phyloP scores from a whole-genome alignment of 2,797 vertebrate species.

The Todus mexicanus region DNA sequence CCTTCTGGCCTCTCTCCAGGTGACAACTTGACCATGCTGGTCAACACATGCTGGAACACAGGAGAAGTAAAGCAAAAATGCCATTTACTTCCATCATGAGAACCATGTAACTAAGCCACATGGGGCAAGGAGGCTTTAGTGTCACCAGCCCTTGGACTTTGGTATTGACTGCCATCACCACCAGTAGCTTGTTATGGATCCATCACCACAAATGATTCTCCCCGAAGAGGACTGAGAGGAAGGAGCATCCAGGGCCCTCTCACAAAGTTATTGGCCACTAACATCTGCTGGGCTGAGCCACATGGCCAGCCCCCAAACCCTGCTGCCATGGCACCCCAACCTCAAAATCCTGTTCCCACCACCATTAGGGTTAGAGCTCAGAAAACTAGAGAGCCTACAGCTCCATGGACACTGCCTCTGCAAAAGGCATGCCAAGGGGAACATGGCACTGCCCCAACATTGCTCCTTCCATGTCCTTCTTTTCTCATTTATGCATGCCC shows the following conservation, averaged over 20 bases:
- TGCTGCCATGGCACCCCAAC: no score
- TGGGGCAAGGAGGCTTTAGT: not conserved
- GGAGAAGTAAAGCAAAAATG: not conserved
- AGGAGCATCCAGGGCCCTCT: not conserved
- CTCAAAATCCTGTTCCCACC: no score
- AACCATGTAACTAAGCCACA: fast-evolving
- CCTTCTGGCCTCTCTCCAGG: not conserved
- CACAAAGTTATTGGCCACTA: not conserved
- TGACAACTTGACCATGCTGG: not conserved
- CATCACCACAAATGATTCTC: not conserved
- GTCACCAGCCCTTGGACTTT: not conserved
- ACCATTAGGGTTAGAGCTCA: no score
- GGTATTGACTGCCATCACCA: not conserved
- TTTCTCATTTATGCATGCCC: no score
- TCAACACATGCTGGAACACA: not conserved
- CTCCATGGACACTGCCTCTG: no score
- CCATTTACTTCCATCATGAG: not conserved
- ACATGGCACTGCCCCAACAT: no score
- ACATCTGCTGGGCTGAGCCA: not conserved
- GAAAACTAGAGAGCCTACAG: no score
- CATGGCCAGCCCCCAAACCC: not conserved
- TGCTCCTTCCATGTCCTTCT: no score
- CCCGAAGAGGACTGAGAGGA: not conserved
- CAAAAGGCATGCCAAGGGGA: no score
- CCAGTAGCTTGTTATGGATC: not conserved